These are phyloP conservation scores for Typhlichthys eigenmanni DNA, from an alignment of 2,797 vertebrate species.

Conservation along the genomic window DNA sequence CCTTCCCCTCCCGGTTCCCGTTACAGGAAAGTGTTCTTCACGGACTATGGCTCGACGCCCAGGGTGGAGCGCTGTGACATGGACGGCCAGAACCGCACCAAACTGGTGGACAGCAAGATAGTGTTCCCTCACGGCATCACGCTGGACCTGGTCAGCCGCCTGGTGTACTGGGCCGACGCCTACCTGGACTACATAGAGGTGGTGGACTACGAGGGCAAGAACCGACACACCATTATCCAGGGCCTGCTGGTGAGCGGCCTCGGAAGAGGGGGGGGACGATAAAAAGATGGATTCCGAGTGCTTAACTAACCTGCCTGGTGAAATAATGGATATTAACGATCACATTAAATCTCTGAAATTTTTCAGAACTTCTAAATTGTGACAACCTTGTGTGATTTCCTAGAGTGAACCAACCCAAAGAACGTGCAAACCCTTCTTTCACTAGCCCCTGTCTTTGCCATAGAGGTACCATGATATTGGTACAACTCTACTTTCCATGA, in stretches of 20 bases:
- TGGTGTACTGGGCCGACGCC: slow-evolving; percentile 96
- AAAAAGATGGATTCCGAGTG: not conserved
- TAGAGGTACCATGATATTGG: no score
- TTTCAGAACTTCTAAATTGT: not conserved
- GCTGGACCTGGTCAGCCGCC: slow-evolving; percentile 89
- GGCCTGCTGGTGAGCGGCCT: slow-evolving; percentile 84
- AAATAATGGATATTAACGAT: not conserved
- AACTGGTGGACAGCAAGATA: slow-evolving; percentile 95
- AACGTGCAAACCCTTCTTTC: not conserved
- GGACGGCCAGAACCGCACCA: slow-evolving; percentile 97
- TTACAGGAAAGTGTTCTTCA: slow-evolving; percentile 94
- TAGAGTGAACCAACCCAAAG: not conserved
- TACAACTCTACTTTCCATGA: no score
- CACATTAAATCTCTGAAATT: not conserved
- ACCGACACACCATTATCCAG: slow-evolving; percentile 97
- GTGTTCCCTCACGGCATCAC: slow-evolving; percentile 96
- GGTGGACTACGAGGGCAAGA: slow-evolving; percentile 96
- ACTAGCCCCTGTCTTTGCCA: not conserved
- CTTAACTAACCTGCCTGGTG: no score
- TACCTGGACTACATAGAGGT: slow-evolving; percentile 98
- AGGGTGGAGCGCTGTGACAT: slow-evolving; percentile 97
- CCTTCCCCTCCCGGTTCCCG: slow-evolving; percentile 3
- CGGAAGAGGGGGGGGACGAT: slow-evolving; percentile 30
- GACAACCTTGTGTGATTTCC: not conserved
- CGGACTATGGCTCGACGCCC: slow-evolving; percentile 93